phyloP scores from a whole-genome alignment of 1,140 invertebrate genomes.

The Trinorchestia longiramus region DNA sequence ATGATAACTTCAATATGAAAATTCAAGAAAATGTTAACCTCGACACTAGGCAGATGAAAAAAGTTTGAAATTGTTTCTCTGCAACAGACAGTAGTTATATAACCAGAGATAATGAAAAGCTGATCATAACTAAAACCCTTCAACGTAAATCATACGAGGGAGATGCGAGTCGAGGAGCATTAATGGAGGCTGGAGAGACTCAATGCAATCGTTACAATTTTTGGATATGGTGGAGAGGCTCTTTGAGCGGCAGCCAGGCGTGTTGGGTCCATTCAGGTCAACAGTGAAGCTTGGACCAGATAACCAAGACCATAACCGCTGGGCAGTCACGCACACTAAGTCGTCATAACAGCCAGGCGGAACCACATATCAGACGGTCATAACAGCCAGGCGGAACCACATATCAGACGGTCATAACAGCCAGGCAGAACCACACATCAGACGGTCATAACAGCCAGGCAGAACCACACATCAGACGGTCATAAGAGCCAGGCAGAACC shows the following conservation, averaged over 20 bases:
- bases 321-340: background rate
- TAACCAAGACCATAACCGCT: background rate
- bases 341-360: background rate
- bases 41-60: background rate
- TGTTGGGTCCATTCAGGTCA: background rate
- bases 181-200: background rate
- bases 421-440: background rate
- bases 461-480: background rate
- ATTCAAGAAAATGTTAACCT: background rate
- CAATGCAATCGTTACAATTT: constrained; percentile 49
- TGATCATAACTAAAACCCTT: background rate
- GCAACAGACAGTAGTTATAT: background rate
- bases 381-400: background rate
- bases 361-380: background rate
- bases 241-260: constrained; percentile 23
- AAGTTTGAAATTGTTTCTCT: background rate
- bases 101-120: background rate
- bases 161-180: background rate
- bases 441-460: background rate
- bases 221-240: constrained; percentile 12
- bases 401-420: background rate
- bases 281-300: background rate
- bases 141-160: background rate
- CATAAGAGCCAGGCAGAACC: background rate
- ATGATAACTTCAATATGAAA: background rate